Base-by-base conservation (phyloP, 92 coral and sea anemone genomes). In the Porites rus region DNA sequence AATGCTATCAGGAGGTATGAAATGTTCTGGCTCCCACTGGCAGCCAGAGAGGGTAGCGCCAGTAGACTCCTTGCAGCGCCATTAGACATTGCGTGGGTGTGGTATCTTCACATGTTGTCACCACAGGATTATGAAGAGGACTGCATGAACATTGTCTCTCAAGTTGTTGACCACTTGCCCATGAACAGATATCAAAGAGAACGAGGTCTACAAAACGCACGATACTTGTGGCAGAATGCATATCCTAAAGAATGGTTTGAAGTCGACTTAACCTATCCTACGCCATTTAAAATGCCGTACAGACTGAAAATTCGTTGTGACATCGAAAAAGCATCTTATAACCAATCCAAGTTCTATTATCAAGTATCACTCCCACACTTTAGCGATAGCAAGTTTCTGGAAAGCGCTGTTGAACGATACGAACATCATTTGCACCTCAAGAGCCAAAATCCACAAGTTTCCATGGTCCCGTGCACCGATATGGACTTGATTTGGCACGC, bases 361-460 rank as follows among this genome's bases (percentile, higher is more conserved):
- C 90, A 94, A 76, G 97, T 94, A 10, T 86, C 97, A 21, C 67
- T 94, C 51, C 97, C 97, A 8, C 97, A 94, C 88, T 94, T 92
- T 68, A 71, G 77, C 12, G 95, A 92, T 65, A 21, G 6, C 53
- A 75, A 54, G 72, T 94, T 94, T 77, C 81, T 94, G 13, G 67
- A 76, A 65, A 77, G 50, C 10, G 97, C 97, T 10, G 76, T 94
- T 31, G 95, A 89, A 53, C 91, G 97, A 4, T 94, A 94, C 69
- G 80, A 90, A 54, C 90, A 90, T 28, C 94, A 92, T 75, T 86
- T 92, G 61, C 75, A 81, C 67, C 82, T 94, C 2, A 94, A 90
- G 51, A 82, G 82, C 74, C 66, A 86, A 70, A 84, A 92, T 76
- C 96, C 94, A 0, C 86, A 88, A 1, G 74, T 81, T 59, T 86